phyloP scores from a whole-genome alignment of 2,797 vertebrate species.

The Dryobates pubescens region DNA sequence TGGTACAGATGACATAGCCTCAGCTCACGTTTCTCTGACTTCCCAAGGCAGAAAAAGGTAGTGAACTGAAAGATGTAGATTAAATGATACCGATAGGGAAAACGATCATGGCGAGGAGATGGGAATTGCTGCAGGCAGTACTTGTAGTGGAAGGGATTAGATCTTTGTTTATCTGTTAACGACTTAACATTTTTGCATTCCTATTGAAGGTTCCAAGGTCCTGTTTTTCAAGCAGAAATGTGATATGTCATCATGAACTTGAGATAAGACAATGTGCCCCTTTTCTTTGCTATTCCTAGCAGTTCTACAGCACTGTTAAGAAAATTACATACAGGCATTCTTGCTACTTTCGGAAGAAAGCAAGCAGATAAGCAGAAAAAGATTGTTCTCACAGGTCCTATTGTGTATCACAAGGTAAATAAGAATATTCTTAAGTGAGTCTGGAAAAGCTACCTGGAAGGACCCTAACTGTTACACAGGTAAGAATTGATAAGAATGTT shows the following conservation, averaged over 20 bases:
- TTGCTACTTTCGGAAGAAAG: neutral
- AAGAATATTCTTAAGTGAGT: neutral
- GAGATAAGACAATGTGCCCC: neutral
- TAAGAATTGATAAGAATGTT: neutral
- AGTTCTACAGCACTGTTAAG: neutral
- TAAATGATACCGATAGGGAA: neutral
- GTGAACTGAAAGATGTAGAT: neutral
- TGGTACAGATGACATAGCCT: neutral
- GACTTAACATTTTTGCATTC: neutral
- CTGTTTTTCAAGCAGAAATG: neutral
- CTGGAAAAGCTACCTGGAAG: neutral
- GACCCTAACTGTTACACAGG: neutral
- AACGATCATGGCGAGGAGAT: fast-evolving
- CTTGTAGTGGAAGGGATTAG: neutral
- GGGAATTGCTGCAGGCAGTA: neutral
- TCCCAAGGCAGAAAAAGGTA: neutral
- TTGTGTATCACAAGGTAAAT: neutral
- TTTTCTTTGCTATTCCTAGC: neutral
- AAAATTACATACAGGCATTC: neutral
- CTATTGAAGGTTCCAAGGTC: neutral
- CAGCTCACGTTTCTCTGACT: neutral
- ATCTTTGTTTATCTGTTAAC: neutral
- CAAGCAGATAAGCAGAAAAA: neutral
- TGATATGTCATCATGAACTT: neutral
- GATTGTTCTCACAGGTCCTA: neutral